Base-by-base conservation (phyloP, 1,140 invertebrate species). In the Drosophila biarmipes region DNA sequence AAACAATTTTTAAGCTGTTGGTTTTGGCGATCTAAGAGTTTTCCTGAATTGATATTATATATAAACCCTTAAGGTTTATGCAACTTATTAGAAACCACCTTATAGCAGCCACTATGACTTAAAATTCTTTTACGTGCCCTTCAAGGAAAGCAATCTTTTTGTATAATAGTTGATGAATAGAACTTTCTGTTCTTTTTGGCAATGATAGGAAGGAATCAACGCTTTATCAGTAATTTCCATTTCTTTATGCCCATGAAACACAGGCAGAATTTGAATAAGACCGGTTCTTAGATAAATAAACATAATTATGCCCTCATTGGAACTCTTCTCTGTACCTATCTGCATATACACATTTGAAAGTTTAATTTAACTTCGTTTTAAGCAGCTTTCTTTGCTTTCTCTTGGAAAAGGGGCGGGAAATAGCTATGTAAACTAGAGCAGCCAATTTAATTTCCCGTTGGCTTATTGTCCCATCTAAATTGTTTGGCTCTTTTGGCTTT, bases 401-500 rank as follows among this genome's bases (percentile, higher is more conserved):
- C 15, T 15, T 38, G 46, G 12, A n/a, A 6, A 5, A 6, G 24
- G 15, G 19, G 12, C 15, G 12, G n/a, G n/a, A 15, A 8, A 8
- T 31, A 62, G 42, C 48, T 54, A 56, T 61, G 53, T 53, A 37
- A 54, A 62, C 49, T 78, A 38, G 46, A 72, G 46, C 61, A 56
- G 35, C 55, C 42, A 58, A 87, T 49, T 87, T 87, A 55, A 78
- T 63, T 87, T 72, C 74, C 76, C 68, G 46, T 71, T 78, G 64
- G 59, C 61, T 81, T 87, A 81, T 87, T 81, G 73, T 81, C 66
- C 67, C 67, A 67, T 68, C 78, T 78, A 82, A 82, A 86, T 78
- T 89, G 84, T 86, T 82, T 82, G 64, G 69, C 63, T 81, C 51
- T 69, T 67, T 64, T 34, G 52, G 64, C 78, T 49, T 74, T 86